Evolutionary conservation across 1,140 invertebrate species (phyloP).

Genomic region (Diorhabda sublineata): DNA sequence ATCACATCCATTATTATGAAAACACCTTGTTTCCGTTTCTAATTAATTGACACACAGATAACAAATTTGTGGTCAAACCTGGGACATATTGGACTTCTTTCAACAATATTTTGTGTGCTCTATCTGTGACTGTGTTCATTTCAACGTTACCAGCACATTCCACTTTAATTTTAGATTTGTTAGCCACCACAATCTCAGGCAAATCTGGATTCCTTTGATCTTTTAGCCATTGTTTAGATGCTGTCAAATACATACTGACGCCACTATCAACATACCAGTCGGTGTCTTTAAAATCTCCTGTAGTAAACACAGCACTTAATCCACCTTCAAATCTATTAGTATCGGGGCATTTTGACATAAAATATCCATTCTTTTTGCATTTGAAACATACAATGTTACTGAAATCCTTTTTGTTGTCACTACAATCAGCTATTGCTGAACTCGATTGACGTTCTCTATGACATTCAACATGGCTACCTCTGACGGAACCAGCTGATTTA

Average conservation of each 20-base stretch:
- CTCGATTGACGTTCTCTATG: too few species aligned
- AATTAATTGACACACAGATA: slow-evolving; percentile 26
- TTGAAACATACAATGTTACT: too few species aligned
- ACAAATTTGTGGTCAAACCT: slow-evolving; percentile 29
- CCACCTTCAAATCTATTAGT: too few species aligned
- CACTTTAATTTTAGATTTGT: neutral
- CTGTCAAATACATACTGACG: neutral
- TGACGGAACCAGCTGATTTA: too few species aligned
- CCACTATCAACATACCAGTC: slow-evolving; percentile 24
- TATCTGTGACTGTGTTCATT: neutral
- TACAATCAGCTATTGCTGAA: too few species aligned
- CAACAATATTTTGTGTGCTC: neutral
- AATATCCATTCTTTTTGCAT: too few species aligned
- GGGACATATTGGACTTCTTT: slow-evolving; percentile 35
- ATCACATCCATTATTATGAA: slow-evolving; percentile 24
- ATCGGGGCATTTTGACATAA: too few species aligned
- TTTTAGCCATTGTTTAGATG: slow-evolving; percentile 5
- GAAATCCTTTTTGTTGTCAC: too few species aligned
- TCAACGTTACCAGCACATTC: neutral
- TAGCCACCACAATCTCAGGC: neutral
- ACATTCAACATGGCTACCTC: too few species aligned
- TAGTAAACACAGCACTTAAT: too few species aligned
- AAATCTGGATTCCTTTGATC: slow-evolving; percentile 4
- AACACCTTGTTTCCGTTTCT: slow-evolving; percentile 25
- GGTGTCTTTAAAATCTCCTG: too few species aligned